Conservation (phyloP, 23 tunicate genomes). For the Botrylloides violaceus region DNA sequence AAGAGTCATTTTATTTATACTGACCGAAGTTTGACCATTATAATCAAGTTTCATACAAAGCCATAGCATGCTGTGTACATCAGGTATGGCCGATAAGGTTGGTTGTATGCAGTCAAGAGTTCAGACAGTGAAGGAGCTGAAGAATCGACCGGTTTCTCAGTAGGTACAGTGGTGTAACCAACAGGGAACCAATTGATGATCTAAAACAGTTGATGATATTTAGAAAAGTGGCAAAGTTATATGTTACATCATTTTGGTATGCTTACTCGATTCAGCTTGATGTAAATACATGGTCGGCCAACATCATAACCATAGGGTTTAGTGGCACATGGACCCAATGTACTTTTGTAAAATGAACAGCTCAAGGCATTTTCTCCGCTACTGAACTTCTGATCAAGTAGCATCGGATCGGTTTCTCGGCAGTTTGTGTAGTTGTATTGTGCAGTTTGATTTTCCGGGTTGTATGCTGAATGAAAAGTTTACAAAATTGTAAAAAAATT, state of each 20-base stretch:
- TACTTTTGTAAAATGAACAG: slow-evolving; percentile 28
- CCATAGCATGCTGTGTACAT: slow-evolving; percentile 75
- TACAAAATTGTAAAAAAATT: not conserved
- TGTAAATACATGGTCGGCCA: slow-evolving; percentile 76
- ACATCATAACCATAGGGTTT: slow-evolving; percentile 64
- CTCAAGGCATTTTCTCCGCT: slow-evolving; percentile 15
- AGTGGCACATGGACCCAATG: slow-evolving; percentile 40
- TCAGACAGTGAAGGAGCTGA: slow-evolving; percentile 47
- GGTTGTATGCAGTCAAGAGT: slow-evolving; percentile 13
- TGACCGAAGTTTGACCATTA: not conserved
- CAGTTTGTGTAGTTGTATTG: not conserved
- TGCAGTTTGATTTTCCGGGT: slow-evolving; percentile 12
- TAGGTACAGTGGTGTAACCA: slow-evolving; percentile 36
- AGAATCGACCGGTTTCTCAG: slow-evolving; percentile 34
- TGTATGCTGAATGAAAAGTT: not conserved
- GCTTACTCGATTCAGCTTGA: slow-evolving; percentile 75
- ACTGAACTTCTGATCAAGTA: slow-evolving; percentile 22
- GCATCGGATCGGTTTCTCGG: slow-evolving; percentile 20
- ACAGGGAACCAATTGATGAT: slow-evolving; percentile 93
- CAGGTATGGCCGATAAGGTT: slow-evolving; percentile 37
- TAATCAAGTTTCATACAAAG: slow-evolving; percentile 43
- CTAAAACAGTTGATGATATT: slow-evolving; percentile 22
- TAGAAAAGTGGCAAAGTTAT: too few species aligned
- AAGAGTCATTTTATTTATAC: not conserved
- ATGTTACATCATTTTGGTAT: not conserved